Base-by-base conservation (phyloP, 2,888 invertebrate genomes). In the Platynereis dumerilii region DNA sequence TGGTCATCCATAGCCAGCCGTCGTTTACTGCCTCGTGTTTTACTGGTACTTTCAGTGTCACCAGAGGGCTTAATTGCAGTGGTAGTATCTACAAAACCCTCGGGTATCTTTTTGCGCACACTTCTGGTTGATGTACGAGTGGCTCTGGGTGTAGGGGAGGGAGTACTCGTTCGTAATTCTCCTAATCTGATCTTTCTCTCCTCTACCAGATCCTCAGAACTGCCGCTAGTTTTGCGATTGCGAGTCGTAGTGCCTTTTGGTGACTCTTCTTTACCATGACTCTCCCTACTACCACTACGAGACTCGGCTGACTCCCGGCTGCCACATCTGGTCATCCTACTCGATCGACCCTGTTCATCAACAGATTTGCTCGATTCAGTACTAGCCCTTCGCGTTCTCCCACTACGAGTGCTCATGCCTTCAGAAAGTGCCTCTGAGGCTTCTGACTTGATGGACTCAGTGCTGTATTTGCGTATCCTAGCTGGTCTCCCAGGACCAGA, bases 21-120 rank as follows among this genome's bases (percentile, higher is more conserved):
- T 10, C 67, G 53, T 27, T 67, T 67, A 57, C 67, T 67, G 29
- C 59, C 59, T 29, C 67, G 2, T 1, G 67, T 67, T 26, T 34
- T 34, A 28, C 45, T 59, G 2, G 39, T 22, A 22, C 58, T 28
- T n/a, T 22, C 55, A 12, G 20, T 34, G 12, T n/a, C 29, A 24
- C 17, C 7, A 12, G 17, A 7, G 3, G 17, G 2, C 44, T 45
- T 45, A 45, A 3, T 27, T 22, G 26, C 66, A 2, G 22, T 27
- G 56, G 3, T 7, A 15, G 34, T 10, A 5, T 55, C 65, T 15
- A 29, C 52, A 1, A 53, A 39, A n/a, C n/a, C 48, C 2, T 61
- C 61, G 1, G 62, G 57, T 7, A 29, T 22, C 34, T 29, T 56
- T 22, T 57, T 62, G 12, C 48, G 26, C 15, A 42, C 62, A 52